phyloP scores from a whole-genome alignment of 1,140 invertebrate genomes.

The Gonatopus flavifemur region DNA sequence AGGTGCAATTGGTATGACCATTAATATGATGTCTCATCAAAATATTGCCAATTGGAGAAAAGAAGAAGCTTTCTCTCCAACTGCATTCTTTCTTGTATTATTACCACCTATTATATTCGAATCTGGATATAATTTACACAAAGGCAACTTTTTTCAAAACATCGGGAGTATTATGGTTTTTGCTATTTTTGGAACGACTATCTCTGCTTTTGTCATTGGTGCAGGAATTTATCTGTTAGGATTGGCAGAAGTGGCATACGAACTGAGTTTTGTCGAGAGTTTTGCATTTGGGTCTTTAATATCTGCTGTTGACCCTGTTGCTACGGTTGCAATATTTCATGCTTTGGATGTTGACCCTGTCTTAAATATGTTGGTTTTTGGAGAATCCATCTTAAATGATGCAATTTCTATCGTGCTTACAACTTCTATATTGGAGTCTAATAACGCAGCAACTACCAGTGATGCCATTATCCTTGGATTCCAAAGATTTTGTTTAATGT shows the following conservation, averaged over 20 bases:
- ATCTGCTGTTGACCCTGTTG: slow-evolving; percentile 98
- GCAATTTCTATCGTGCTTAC: slow-evolving; percentile 97
- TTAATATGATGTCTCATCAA: slow-evolving; percentile 87
- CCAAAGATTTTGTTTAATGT: slow-evolving; percentile 93
- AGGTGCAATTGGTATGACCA: slow-evolving; percentile 85
- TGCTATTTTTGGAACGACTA: slow-evolving; percentile 94
- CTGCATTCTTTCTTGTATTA: slow-evolving; percentile 94
- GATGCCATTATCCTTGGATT: slow-evolving; percentile 89
- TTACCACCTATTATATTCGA: slow-evolving; percentile 99
- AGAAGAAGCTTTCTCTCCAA: slow-evolving; percentile 96
- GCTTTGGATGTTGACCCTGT: slow-evolving; percentile 94
- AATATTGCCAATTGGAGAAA: slow-evolving; percentile 93
- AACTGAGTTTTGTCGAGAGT: slow-evolving; percentile 91
- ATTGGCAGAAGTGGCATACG: slow-evolving; percentile 85
- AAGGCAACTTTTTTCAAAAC: slow-evolving; percentile 98
- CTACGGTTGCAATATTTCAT: slow-evolving; percentile 97
- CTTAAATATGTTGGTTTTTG: slow-evolving; percentile 98
- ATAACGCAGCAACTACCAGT: slow-evolving; percentile 68
- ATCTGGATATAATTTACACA: slow-evolving; percentile 97
- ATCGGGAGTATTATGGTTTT: slow-evolving; percentile 94
- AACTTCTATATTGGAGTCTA: slow-evolving; percentile 80
- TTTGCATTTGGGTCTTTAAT: slow-evolving; percentile 98
- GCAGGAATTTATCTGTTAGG: slow-evolving; percentile 94
- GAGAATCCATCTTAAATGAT: slow-evolving; percentile 97
- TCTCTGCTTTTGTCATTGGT: slow-evolving; percentile 92